These are phyloP conservation scores for Pelecanus crispus DNA, from an alignment of 2,113 vertebrate genomes.

Conservation along the genomic window DNA sequence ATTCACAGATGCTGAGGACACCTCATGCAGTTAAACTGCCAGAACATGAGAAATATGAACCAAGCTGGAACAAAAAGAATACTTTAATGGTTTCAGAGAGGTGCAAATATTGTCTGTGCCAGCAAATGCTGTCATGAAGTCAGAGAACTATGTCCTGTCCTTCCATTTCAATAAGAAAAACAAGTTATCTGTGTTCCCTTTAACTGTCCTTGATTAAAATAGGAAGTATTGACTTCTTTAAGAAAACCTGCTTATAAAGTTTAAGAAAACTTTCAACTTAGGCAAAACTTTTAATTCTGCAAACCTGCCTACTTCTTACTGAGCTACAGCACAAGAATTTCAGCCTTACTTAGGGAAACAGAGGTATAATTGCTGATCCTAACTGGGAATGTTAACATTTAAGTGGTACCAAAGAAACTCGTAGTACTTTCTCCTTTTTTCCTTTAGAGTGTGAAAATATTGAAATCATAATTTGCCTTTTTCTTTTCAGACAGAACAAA, in stretches of 20 bases:
- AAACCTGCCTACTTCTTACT: background rate
- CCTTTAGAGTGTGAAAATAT: background rate
- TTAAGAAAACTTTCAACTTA: background rate
- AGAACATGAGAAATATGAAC: background rate
- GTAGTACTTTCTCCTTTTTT: background rate
- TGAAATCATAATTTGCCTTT: slow-evolving; percentile 24
- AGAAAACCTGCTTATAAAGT: too few relatives aligned
- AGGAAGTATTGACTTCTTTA: too few relatives aligned
- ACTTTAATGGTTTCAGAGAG: background rate
- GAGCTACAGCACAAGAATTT: background rate
- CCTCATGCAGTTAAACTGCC: background rate
- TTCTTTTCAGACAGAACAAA: slow-evolving; percentile 32
- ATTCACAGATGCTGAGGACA: background rate
- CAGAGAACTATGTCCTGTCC: background rate
- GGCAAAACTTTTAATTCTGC: background rate
- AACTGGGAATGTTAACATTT: background rate
- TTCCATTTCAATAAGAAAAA: background rate
- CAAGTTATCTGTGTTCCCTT: background rate
- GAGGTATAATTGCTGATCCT: background rate
- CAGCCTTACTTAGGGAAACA: background rate
- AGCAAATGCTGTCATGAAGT: background rate
- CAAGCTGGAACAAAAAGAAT: background rate
- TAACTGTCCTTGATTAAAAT: too few relatives aligned
- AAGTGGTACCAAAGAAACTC: background rate
- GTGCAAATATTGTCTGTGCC: background rate